Evolutionary conservation across 2,113 vertebrate genomes (phyloP), one percentile per base, ranked within the genome.

Genomic region (Drymodes brunneopygia): DNA sequence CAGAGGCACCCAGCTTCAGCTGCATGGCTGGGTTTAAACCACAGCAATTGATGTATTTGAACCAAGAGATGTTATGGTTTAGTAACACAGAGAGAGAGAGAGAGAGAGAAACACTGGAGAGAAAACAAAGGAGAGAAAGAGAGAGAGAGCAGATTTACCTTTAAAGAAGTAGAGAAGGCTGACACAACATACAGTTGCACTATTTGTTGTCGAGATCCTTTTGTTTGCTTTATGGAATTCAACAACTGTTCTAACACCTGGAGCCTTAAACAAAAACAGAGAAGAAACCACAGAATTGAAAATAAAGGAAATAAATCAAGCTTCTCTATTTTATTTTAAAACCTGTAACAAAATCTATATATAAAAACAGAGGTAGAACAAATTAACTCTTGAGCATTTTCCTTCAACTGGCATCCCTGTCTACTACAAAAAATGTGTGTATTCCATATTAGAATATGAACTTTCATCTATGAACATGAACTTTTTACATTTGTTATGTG

Each of bases 241-340:
- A 98, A 95, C 94, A 99, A 98, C 86, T 99, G 99, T 92, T 99
- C 98, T 96, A 99, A 82, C 2, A 98, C 97, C 88, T 98, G 98
- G 47, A 98, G 92, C 92, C 99, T 99, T 97, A 95, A 95, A 78
- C 10, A 80, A 97, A 95, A 69, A 15, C 36, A 78, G 73, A 83
- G 72, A 51, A 73, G 90, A 89, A 72, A 56, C 6, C n/a, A 69
- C 7, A 69, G 23, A 91, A 89, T 23, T 81, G 67, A 84, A 91
- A 75, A 67, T 20, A 27, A 23, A 51, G 27, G 31, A 73, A 86
- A 50, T 7, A 23, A 58, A 61, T 54, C 4, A 51, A 53, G 10
- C 4, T 44, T 77, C 71, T 70, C 65, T 0, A 14, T 42, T 35
- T 56, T 60, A 48, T 48, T 74, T 64, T 36, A 79, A 54, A 86